phyloP scores from a whole-genome alignment of 2,888 invertebrate species.

The Eulithis prunata region DNA sequence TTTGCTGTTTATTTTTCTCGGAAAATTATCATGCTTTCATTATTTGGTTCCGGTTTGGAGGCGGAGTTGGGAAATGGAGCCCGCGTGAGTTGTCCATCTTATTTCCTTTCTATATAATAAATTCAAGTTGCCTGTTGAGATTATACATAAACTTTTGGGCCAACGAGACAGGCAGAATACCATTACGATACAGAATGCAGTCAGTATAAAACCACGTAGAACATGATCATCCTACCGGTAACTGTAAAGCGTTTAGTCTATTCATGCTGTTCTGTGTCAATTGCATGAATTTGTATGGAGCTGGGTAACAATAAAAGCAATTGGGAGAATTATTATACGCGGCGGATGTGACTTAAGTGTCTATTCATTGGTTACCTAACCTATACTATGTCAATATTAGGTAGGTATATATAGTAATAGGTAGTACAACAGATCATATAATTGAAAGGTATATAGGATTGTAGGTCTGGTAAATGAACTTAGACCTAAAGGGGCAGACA shows the following conservation, averaged over 20 bases:
- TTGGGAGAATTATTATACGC: not conserved
- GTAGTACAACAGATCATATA: not conserved
- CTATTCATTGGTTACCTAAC: not conserved
- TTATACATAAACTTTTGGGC: not conserved
- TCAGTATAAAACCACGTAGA: too few relatives aligned
- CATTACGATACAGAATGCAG: too few relatives aligned
- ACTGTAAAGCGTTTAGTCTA: slow-evolving; percentile 6
- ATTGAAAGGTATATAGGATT: too few relatives aligned
- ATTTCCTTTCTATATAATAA: slow-evolving; percentile 25
- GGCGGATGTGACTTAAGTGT: not conserved
- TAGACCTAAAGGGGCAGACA: slow-evolving; percentile 5
- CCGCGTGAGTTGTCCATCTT: slow-evolving; percentile 13
- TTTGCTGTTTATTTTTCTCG: slow-evolving; percentile 15
- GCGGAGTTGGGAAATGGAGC: slow-evolving; percentile 14
- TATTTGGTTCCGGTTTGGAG: slow-evolving; percentile 17
- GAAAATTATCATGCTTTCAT: slow-evolving; percentile 18
- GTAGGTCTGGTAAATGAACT: too few relatives aligned
- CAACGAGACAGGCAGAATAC: not conserved
- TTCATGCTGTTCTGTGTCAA: slow-evolving; percentile 11
- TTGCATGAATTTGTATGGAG: slow-evolving; percentile 23
- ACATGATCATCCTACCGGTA: not conserved
- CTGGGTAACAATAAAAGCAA: slow-evolving; percentile 23
- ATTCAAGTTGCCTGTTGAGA: slow-evolving; percentile 1
- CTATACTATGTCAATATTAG: not conserved
- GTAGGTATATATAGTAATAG: slow-evolving; percentile 1